Evolutionary conservation across 2,888 invertebrate genomes (phyloP), one percentile per base, ranked within the genome.

Genomic region (Hyposoter didymator): DNA sequence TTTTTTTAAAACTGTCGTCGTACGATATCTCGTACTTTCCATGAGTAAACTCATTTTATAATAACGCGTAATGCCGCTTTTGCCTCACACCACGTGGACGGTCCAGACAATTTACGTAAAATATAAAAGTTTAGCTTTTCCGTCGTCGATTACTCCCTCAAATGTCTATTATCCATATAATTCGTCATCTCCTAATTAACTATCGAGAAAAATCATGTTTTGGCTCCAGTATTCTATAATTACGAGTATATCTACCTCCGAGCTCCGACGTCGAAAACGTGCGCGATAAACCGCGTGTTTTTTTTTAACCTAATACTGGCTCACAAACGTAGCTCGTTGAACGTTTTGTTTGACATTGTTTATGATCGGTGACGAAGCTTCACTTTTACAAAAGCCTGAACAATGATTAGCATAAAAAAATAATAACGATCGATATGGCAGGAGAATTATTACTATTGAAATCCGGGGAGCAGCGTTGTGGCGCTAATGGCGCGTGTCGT

Each of bases 81-180:
- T 35, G 45, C 66, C 84, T 67, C 73, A n/a, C 84, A 88, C 89
- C 90, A 91, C 89, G 90, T 90, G 89, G 89, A 73, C 32, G 64
- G 70, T 32, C 72, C 64, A 10, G 45, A 43, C 10, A 17, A 83
- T 76, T 80, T 74, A 62, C 64, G 32, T 19, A 49, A 81, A 75
- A 78, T 12, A 3, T 19, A 17, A 52, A 35, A 76, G 62, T 22
- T 12, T 22, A 22, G 5, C 39, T 52, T 67, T 52, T 52, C n/a
- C 67, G n/a, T 49, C 10, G 39, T 17, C 22, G 62, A 70, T 64
- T 32, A 35, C 12, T n/a, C 0, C 3, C 43, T 22, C 45, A 6
- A 59, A 12, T 8, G 8, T 55, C 19, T 6, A 8, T 6, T 2
- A 32, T 12, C 10, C 35, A n/a, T 12, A 19, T 43, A 35, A 35